Base-by-base conservation (phyloP, 2,113 vertebrate genomes). In the Chionis minor region DNA sequence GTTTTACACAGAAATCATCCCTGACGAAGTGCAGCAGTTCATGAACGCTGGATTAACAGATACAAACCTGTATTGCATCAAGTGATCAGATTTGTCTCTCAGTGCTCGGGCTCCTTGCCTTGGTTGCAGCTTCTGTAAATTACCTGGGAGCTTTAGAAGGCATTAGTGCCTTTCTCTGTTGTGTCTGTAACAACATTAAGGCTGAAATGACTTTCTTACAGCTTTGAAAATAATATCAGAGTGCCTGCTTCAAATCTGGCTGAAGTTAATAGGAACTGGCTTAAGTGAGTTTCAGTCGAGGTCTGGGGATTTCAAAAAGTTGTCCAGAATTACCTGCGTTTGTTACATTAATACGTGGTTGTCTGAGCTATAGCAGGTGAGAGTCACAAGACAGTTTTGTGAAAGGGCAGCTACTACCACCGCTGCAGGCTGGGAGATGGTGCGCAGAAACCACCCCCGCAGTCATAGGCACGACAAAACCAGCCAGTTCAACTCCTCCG, bases 11-110 rank as follows among this genome's bases (percentile, higher is more conserved):
- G 67, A 77, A 85, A 30, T 78, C 45, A 42, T 61, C 62, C 42
- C 74, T 88, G 70, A 73, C 58, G 45, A 71, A 88, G 73, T 22
- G 65, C 92, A 89, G 81, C 12, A 77, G 58, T 72, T 91, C 81
- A 42, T n/a, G 81, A 47, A 56, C 0, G 8, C 33, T 79, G 52
- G 30, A 44, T 95, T 89, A 95, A 59, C 73, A 94, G 81, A 91
- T 75, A 85, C 74, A 95, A 94, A 91, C 56, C 88, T 45, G 49
- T 69, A 52, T 27, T 86, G n/a, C 42, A 94, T 88, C 81, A 84
- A 42, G 49, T 90, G 79, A 79, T 94, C 81, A 80, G 54, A 94
- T 95, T 71, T 91, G 26, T 75, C 62, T 69, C 81, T 66, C 74
- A 24, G 17, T 51, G 54, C 70, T 92, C 3, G 0, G 44, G 49